Base-by-base conservation (phyloP, 2,113 vertebrate genomes). In the Pungitius pungitius region DNA sequence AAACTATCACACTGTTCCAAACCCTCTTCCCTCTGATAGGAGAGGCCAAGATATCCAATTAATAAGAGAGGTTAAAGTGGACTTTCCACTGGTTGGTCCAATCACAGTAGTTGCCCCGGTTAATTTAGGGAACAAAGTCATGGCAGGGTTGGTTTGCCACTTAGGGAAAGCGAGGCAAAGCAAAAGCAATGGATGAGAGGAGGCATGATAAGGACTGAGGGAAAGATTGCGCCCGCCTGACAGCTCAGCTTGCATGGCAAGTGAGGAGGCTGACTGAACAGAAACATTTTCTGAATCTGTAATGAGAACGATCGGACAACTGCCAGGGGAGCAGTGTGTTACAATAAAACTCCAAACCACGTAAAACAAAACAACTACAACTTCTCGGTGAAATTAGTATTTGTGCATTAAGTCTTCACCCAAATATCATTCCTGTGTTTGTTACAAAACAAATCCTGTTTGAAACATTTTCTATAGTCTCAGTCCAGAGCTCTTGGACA, bases 41-140 rank as follows among this genome's bases (percentile, higher is more conserved):
- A 81, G 65, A 84, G 78, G 87, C 66, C 82, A 85, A 51, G 56
- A 71, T 80, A 87, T 86, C 78, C 87, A 90, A 84, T 91, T 91
- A 90, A 83, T 77, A 76, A 69, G 52, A 47, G 52, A 76, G 78
- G 86, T 86, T 77, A 83, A 80, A 85, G 87, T 82, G 86, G 81
- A 74, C 84, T 85, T 84, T 88, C 61, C 73, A 45, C 63, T 73
- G 73, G 72, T 52, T 82, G 76, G 65, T 73, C 71, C 74, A 86
- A 88, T 88, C 85, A 80, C 82, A 83, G 78, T 22, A 69, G 68
- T 84, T 72, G 63, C 69, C 56, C 27, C 26, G 22, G 81, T 85
- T 92, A 83, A 90, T 89, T 86, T 85, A 69, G 74, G 55, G 88
- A 85, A 83, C 84, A 88, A 87, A 89, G 86, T 84, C 80, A 73